Percentiles rank a stretch among this genome's conserved stretches.
Conservation (phyloP, 2,797 vertebrate species). For the Pteronotus mesoamericanus region DNA sequence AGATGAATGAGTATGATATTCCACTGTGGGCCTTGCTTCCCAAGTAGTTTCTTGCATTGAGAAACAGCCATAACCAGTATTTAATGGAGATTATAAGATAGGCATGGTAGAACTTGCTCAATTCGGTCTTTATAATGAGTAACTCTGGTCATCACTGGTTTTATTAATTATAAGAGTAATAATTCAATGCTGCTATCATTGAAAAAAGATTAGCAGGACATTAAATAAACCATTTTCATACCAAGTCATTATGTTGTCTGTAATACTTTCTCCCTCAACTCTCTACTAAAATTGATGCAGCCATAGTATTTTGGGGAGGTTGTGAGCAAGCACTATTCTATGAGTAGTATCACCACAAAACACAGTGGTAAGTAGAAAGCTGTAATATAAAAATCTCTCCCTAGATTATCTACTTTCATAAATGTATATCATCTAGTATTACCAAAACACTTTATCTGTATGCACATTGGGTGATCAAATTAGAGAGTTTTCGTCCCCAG, state of each 20-base stretch:
- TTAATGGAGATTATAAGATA: neutral
- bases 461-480: neutral
- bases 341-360: neutral
- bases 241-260: neutral
- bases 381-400: neutral
- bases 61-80: neutral
- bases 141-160: neutral
- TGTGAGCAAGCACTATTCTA: neutral
- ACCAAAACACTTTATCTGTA: neutral
- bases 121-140: neutral
- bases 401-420: neutral
- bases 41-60: neutral
- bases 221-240: neutral
- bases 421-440: neutral
- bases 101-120: neutral
- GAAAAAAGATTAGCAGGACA: neutral
- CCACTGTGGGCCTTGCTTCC: neutral
- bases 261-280: neutral
- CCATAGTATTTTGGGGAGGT: neutral
- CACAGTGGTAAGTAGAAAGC: neutral
- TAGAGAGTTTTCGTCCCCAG: neutral
- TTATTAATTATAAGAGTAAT: neutral
- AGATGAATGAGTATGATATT: neutral
- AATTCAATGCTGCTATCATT: neutral
- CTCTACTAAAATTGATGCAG: neutral